Base-by-base conservation (phyloP, 2,888 invertebrate species). In the Coelopa pilipes region DNA sequence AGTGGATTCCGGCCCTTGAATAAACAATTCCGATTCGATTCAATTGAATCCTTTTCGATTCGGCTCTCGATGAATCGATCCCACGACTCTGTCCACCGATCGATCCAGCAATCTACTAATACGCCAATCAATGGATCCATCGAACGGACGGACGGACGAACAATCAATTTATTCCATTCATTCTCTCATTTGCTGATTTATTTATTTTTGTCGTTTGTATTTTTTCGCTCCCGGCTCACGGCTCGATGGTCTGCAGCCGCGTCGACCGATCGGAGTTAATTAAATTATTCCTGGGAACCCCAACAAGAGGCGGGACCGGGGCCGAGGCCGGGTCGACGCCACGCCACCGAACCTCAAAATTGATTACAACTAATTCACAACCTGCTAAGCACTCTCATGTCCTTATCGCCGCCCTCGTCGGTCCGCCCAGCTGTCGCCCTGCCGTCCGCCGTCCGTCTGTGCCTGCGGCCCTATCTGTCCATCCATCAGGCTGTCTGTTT, bases 311-410 rank as follows among this genome's bases (percentile, higher is more conserved):
- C 34, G 34, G 34, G 34, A 7, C 7, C 34, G 7, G 34, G 34
- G 34, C 34, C 2, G 34, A 34, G 7, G 34, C 34, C n/a, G n/a
- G n/a, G n/a, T n/a, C n/a, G n/a, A 34, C 34, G 34, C 7, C 34
- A 34, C 7, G 2, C 4, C 34, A 66, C 7, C 66, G 46, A 69
- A 57, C 49, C 70, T 24, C 70, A 60, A 70, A 66, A 60, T 70
- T 60, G 60, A 45, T 70, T 49, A 24, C 60, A 71, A 63, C 70
- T 71, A 63, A 71, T 71, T 71, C 63, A 62, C 49, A 71, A 62
- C n/a, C 50, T 60, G 24, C 70, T 70, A 63, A 70, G 60, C 49
- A 50, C 17, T 70, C 62, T 59, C 24, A 50, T 66, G 50, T 66
- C 19, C 50, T 19, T 21, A 50, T 19, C 57, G 24, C 62, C 10